Evolutionary conservation across 1,140 invertebrate species (phyloP), one percentile per base, ranked within the genome.

Genomic region (Drosophila kikkawai): DNA sequence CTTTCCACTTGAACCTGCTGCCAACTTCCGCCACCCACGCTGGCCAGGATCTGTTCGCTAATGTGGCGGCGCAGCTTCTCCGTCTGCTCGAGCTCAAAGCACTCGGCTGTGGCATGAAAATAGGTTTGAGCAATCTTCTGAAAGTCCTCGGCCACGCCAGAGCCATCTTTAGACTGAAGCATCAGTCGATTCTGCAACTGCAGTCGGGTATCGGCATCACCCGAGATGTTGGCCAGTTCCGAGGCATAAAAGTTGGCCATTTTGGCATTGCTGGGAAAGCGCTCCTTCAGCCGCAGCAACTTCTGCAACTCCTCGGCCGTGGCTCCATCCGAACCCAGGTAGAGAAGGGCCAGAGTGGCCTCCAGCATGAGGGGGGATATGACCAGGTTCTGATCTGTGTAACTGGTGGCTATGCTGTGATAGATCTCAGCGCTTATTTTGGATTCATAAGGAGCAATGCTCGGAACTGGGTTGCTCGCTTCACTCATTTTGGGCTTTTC

Each of bases 91-190:
- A 91, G 26, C 4, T 91, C 75, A 11, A 80, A 36, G 55, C 64
- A 77, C 57, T 83, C 82, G 13, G 82, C 73, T 15, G 78, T 73
- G 19, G 76, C 86, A 59, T 92, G 86, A 26, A 92, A 92, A 63
- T 92, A 92, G 15, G 91, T 92, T 67, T 92, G 77, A 0, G 91
- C 82, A 37, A 92, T 92, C 68, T 92, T 92, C 36, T 91, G 80
- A 45, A 92, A 92, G 51, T 92, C 87, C 26, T 83, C 84, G 12
- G 88, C 79, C 42, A 84, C 57, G 5, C 44, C 50, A 0, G 57
- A n/a, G 0, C 47, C 56, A 13, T 34, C 36, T 48, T 8, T 41
- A 1, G 7, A 42, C 34, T 87, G 74, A 3, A 92, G 6, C 13
- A 92, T 37, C 17, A 92, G 17, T 0, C 75, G 75, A n/a, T 77